These are phyloP conservation scores for Triplophysa bombifrons DNA, from an alignment of 2,797 vertebrate genomes.

Conservation along the genomic window DNA sequence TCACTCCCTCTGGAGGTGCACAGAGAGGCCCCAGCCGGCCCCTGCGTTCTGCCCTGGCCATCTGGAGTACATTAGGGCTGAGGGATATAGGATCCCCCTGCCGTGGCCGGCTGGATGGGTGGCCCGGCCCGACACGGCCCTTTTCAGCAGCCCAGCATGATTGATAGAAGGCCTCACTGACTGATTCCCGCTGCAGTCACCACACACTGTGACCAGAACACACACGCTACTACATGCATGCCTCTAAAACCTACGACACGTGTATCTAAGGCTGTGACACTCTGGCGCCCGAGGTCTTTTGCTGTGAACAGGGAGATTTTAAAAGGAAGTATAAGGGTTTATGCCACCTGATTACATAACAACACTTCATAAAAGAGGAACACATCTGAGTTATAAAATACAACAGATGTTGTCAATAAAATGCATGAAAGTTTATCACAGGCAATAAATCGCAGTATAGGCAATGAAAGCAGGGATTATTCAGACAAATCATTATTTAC, in stretches of 20 bases:
- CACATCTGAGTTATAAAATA: conserved; percentile 12
- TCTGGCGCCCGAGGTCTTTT: conserved; percentile 25
- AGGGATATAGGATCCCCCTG: conserved; percentile 80
- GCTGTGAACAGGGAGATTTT: conserved; percentile 3
- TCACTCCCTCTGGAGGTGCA: conserved; percentile 22
- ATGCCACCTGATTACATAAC: conserved; percentile 46
- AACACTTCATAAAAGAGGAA: conserved; percentile 24
- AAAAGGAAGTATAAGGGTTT: conserved; percentile 24
- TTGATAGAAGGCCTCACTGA: conserved; percentile 72
- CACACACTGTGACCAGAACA: conserved; percentile 46
- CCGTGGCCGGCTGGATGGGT: conserved; percentile 78
- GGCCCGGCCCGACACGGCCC: conserved; percentile 69
- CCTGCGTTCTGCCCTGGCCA: conserved; percentile 65
- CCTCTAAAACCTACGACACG: conserved; percentile 60
- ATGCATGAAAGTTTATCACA: conserved; percentile 67
- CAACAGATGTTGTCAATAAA: conserved; percentile 47
- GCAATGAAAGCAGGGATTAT: conserved; percentile 60
- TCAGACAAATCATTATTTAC: conserved; percentile 21
- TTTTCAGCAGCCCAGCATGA: conserved; percentile 78
- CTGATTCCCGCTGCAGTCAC: conserved; percentile 43
- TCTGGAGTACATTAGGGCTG: conserved; percentile 80
- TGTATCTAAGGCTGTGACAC: conserved; percentile 54
- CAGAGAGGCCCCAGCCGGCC: conserved; percentile 42
- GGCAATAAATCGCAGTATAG: conserved; percentile 62
- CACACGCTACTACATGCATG: conserved; percentile 48